Conservation (phyloP, 2,888 invertebrate species). For the Pristionchus exspectatus region DNA sequence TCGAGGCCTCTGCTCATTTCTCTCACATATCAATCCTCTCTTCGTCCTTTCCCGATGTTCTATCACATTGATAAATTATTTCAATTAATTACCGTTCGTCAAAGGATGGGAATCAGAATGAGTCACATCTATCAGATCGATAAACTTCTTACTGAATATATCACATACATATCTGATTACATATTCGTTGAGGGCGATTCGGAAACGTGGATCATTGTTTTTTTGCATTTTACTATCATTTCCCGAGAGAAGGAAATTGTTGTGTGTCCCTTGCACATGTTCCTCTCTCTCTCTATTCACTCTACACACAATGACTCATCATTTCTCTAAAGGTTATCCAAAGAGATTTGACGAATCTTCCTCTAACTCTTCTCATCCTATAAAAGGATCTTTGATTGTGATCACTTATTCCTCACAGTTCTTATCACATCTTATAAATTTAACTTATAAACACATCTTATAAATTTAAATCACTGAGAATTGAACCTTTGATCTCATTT, state of each 20-base stretch:
- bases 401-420: neutral
- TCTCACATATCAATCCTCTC: neutral
- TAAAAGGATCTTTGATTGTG: neutral
- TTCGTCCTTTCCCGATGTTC: neutral
- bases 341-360: neutral
- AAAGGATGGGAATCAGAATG: neutral
- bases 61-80: slow-evolving; percentile 3
- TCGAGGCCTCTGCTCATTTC: neutral
- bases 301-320: slow-evolving; percentile 15
- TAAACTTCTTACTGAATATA: neutral
- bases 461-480: neutral
- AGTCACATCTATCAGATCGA: neutral
- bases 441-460: too few species aligned
- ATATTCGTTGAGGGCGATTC: neutral
- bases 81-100: neutral
- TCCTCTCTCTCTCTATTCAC: neutral
- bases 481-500: neutral
- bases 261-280: neutral
- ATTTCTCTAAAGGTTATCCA: slow-evolving; percentile 12
- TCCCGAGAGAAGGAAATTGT: neutral
- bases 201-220: neutral
- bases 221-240: neutral
- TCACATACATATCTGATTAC: neutral
- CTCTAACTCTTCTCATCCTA: neutral
- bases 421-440: neutral